A percentile compares a stretch with the other conserved stretches of the same genome.
phyloP scores from a whole-genome alignment of 2,888 invertebrate genomes.

The Drosophila vallismaia region DNA sequence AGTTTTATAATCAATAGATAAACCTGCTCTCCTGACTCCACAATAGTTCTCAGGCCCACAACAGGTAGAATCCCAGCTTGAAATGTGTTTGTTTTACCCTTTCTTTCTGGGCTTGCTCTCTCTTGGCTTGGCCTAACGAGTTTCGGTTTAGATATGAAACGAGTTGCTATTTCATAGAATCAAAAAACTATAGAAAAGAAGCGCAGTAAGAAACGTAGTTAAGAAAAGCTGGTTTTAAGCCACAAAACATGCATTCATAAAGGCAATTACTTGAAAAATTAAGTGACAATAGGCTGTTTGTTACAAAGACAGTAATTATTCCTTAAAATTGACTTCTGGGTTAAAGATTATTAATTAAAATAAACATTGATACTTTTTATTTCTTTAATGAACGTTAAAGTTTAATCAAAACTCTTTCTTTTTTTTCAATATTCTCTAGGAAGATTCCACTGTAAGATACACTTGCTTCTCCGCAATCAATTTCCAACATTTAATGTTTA shows the following conservation, averaged over 20 bases:
- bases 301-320: background rate
- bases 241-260: too few species aligned
- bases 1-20: conserved; percentile 6
- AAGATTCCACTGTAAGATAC: background rate
- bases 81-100: conserved; percentile 11
- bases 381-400: too few species aligned
- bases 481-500: conserved; percentile 26
- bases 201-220: background rate
- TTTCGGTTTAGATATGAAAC: conserved; percentile 42
- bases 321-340: too few species aligned
- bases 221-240: background rate
- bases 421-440: background rate
- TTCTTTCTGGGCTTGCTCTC: conserved; percentile 26
- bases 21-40: conserved; percentile 6
- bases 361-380: too few species aligned
- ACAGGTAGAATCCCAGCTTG: conserved; percentile 44
- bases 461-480: conserved; percentile 21
- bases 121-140: conserved; percentile 21
- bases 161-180: conserved; percentile 44
- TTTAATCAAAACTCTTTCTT: too few species aligned
- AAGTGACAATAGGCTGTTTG: background rate
- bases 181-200: too few species aligned
- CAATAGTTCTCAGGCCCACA: conserved; percentile 10
- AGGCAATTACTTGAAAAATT: background rate
- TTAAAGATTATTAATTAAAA: too few species aligned